Conservation (phyloP, 2,113 vertebrate species). For the Megaleporinus macrocephalus region DNA sequence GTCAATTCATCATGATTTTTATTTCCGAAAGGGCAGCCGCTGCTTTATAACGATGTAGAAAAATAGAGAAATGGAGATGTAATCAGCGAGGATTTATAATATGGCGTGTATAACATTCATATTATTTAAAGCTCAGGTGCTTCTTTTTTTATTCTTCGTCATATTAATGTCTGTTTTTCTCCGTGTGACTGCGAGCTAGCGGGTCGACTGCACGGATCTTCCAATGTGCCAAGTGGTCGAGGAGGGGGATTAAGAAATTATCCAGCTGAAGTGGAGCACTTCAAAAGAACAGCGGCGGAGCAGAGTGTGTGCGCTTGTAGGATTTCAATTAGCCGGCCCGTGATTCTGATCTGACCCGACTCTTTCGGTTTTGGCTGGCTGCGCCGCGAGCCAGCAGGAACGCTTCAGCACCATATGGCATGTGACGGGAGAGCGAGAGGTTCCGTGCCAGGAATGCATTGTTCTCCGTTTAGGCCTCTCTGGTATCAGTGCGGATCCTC, state of each 20-base stretch:
- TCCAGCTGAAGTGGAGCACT: slow-evolving; percentile 57
- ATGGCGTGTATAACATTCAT: too few species aligned
- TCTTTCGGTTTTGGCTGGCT: slow-evolving; percentile 32
- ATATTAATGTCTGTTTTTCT: not conserved
- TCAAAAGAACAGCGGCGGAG: slow-evolving; percentile 57
- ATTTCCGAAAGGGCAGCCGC: too few species aligned
- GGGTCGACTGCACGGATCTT: slow-evolving; percentile 43
- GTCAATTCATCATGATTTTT: too few species aligned
- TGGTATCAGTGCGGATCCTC: slow-evolving; percentile 18
- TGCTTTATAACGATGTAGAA: too few species aligned
- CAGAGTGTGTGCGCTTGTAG: slow-evolving; percentile 49
- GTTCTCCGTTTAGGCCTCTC: slow-evolving; percentile 20
- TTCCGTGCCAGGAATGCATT: slow-evolving; percentile 29
- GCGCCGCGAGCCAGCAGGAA: slow-evolving; percentile 11
- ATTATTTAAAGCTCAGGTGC: too few species aligned
- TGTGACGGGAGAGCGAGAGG: slow-evolving; percentile 5
- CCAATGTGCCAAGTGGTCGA: slow-evolving; percentile 40
- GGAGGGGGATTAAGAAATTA: slow-evolving; percentile 61
- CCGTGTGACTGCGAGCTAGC: slow-evolving; percentile 30
- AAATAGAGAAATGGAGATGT: too few species aligned
- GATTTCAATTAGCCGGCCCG: slow-evolving; percentile 53
- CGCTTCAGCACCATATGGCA: slow-evolving; percentile 35
- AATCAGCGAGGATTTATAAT: too few species aligned
- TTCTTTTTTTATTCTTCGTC: too few species aligned
- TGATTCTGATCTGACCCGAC: slow-evolving; percentile 49